Conservation (phyloP, 2,888 invertebrate genomes). For the Fragum whitleyi region DNA sequence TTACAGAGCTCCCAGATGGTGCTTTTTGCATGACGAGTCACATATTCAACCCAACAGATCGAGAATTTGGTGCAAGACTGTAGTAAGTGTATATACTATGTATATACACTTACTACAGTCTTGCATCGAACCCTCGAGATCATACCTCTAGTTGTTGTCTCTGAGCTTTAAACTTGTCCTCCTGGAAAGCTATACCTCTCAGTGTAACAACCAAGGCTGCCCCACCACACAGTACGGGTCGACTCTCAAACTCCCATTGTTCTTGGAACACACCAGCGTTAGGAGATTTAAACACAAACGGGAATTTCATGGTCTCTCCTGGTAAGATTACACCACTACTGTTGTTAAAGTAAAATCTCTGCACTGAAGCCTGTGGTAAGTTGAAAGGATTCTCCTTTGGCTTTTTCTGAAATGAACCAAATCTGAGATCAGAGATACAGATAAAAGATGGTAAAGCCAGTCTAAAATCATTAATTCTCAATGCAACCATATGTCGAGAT, state of each 20-base stretch:
- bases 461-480: neutral
- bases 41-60: too few relatives aligned
- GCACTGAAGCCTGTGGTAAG: constrained; percentile 78
- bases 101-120: too few relatives aligned
- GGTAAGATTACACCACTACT: constrained; percentile 84
- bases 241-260: constrained; percentile 84
- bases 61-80: too few relatives aligned
- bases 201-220: constrained; percentile 83
- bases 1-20: too few relatives aligned
- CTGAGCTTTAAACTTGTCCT: constrained; percentile 81
- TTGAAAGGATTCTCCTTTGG: constrained; percentile 84
- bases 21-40: too few relatives aligned
- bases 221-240: constrained; percentile 83
- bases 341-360: constrained; percentile 85
- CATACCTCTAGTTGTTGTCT: constrained; percentile 82
- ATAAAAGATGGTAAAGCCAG: too few relatives aligned
- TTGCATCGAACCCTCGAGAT: too few relatives aligned
- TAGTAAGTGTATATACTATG: too few relatives aligned
- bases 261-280: constrained; percentile 84
- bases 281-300: constrained; percentile 85
- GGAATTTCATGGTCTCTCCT: constrained; percentile 83
- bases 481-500: neutral
- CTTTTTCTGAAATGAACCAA: constrained; percentile 80
- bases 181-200: constrained; percentile 83
- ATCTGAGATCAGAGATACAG: too few relatives aligned